Conservation (phyloP, 1,140 invertebrate genomes). For the Apolygus lucorum region DNA sequence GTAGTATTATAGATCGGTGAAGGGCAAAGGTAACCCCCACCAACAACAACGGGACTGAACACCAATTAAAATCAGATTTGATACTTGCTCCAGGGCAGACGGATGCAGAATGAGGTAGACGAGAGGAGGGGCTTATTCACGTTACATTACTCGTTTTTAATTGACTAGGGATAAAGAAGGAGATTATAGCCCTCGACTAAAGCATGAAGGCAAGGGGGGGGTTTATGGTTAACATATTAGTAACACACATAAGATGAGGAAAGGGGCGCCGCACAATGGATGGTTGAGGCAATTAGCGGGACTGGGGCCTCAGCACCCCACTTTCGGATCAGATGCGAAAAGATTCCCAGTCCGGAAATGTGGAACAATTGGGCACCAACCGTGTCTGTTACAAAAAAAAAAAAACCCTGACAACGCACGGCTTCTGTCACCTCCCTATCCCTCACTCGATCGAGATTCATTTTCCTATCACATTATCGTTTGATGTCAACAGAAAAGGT, state of each 20-base stretch:
- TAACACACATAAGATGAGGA: neutral
- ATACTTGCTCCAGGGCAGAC: neutral
- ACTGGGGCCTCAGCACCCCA: neutral
- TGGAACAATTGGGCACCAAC: neutral
- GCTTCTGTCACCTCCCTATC: neutral
- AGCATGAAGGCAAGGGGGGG: neutral
- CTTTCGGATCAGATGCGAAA: neutral
- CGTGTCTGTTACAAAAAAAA: neutral
- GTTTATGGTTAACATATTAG: neutral
- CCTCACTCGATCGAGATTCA: too few species aligned
- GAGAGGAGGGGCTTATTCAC: neutral
- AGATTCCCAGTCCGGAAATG: neutral
- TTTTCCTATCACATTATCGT: too few species aligned
- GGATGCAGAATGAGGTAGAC: neutral
- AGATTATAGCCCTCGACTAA: neutral
- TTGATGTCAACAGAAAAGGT: too few species aligned
- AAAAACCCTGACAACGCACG: neutral
- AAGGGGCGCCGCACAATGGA: neutral
- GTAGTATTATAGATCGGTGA: neutral
- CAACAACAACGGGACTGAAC: neutral
- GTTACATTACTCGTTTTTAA: conserved; percentile 19
- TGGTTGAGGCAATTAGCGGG: neutral
- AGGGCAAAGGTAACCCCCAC: neutral
- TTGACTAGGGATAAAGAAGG: conserved; percentile 13
- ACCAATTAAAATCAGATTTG: neutral